phyloP scores from a whole-genome alignment of 2,797 vertebrate genomes.

The Falco berigora region DNA sequence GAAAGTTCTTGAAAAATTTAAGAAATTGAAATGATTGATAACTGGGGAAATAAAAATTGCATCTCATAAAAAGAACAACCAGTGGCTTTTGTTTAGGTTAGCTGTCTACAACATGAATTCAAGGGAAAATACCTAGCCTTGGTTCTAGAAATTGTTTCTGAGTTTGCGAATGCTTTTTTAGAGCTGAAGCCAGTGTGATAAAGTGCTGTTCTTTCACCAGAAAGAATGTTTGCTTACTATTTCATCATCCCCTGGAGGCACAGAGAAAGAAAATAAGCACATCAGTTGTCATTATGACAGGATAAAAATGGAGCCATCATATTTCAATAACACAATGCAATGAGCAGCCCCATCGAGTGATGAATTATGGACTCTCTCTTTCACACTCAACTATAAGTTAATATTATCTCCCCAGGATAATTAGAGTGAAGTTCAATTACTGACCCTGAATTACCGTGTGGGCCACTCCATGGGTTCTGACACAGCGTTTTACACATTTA shows the following conservation, averaged over 20 bases:
- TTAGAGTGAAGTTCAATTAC: constrained; percentile 98
- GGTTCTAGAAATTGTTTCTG: constrained; percentile 23
- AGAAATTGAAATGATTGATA: not conserved
- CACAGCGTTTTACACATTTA: constrained; percentile 89
- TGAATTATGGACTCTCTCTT: constrained; percentile 90
- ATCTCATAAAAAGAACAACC: not conserved
- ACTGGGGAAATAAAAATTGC: not conserved
- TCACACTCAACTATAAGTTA: constrained; percentile 90
- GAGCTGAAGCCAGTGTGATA: constrained; percentile 79
- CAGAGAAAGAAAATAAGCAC: constrained; percentile 91
- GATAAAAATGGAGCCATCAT: constrained; percentile 99
- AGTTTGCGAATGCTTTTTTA: constrained; percentile 39
- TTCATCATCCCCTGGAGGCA: constrained; percentile 95
- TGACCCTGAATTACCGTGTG: constrained; percentile 86
- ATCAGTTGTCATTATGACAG: constrained; percentile 99
- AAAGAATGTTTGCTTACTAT: constrained; percentile 96
- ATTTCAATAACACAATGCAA: constrained; percentile 97
- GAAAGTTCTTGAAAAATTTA: not conserved
- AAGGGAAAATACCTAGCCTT: not conserved
- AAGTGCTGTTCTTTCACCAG: constrained; percentile 87
- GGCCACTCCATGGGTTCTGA: constrained; percentile 84
- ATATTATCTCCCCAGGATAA: constrained; percentile 99
- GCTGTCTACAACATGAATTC: not conserved
- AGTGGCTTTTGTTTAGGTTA: not conserved
- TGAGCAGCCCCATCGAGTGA: constrained; percentile 82